Conservation (phyloP, 2,113 vertebrate species). For the Empidonax alnorum region DNA sequence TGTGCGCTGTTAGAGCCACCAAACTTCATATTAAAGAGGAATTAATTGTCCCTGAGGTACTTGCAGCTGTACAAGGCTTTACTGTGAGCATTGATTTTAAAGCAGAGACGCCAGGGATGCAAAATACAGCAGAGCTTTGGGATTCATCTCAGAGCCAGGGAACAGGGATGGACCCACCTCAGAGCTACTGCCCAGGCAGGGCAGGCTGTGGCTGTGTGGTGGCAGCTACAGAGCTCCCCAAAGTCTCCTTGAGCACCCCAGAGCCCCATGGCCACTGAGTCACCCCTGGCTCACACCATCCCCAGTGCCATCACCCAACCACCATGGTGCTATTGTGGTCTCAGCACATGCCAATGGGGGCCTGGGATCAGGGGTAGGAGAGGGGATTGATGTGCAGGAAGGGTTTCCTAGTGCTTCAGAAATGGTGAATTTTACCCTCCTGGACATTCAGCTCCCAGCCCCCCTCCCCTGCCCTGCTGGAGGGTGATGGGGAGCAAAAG, state of each 20-base stretch:
- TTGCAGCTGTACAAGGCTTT: background rate
- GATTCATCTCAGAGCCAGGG: background rate
- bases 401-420: background rate
- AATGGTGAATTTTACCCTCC: accelerated
- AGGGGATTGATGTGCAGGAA: accelerated
- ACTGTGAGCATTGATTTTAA: accelerated
- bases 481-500: background rate
- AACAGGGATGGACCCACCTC: background rate
- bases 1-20: background rate
- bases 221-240: background rate
- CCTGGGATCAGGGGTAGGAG: background rate
- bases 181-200: background rate
- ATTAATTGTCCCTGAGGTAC: background rate
- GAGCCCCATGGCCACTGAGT: background rate
- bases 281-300: accelerated
- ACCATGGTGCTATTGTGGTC: background rate
- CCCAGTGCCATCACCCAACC: background rate
- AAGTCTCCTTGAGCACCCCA: background rate
- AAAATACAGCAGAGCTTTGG: accelerated
- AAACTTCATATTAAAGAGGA: background rate
- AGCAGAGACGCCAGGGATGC: accelerated
- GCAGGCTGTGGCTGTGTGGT: background rate
- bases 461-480: background rate
- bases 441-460: accelerated
- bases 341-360: too few species aligned